phyloP scores from a whole-genome alignment of 2,113 vertebrate genomes.

The Mionectes macconnelli region DNA sequence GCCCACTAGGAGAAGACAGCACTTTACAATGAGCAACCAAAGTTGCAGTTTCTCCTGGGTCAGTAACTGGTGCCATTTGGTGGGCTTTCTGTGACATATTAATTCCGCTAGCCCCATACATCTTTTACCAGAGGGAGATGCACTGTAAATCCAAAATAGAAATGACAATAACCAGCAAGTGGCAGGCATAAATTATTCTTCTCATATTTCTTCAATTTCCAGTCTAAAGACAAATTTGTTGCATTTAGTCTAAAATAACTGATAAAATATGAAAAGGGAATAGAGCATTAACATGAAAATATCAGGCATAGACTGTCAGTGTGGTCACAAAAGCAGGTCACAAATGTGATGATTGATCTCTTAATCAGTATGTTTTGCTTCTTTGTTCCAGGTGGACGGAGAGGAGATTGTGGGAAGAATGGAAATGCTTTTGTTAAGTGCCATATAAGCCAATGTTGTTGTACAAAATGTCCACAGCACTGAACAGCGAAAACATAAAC shows the following conservation, averaged over 20 bases:
- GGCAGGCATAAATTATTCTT: conserved; percentile 38
- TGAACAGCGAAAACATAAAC: background rate
- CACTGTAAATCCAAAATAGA: conserved; percentile 51
- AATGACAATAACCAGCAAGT: conserved; percentile 47
- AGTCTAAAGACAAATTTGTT: conserved; percentile 27
- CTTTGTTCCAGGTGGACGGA: background rate
- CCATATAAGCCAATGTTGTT: background rate
- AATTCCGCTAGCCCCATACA: background rate
- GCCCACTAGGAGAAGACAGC: background rate
- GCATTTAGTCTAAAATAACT: conserved; percentile 36
- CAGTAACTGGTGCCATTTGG: background rate
- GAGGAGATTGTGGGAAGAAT: background rate
- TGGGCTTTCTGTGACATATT: background rate
- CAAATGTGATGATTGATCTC: background rate
- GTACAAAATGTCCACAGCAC: background rate
- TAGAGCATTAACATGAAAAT: background rate
- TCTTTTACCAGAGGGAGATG: conserved; percentile 47
- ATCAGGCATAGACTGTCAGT: background rate
- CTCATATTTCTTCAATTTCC: conserved; percentile 41
- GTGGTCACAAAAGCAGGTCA: background rate
- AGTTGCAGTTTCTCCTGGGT: background rate
- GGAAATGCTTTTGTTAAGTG: background rate
- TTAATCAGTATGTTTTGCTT: background rate
- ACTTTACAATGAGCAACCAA: background rate
- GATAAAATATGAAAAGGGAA: conserved; percentile 19